phyloP scores from a whole-genome alignment of 2,797 vertebrate genomes.

The Lacerta agilis region DNA sequence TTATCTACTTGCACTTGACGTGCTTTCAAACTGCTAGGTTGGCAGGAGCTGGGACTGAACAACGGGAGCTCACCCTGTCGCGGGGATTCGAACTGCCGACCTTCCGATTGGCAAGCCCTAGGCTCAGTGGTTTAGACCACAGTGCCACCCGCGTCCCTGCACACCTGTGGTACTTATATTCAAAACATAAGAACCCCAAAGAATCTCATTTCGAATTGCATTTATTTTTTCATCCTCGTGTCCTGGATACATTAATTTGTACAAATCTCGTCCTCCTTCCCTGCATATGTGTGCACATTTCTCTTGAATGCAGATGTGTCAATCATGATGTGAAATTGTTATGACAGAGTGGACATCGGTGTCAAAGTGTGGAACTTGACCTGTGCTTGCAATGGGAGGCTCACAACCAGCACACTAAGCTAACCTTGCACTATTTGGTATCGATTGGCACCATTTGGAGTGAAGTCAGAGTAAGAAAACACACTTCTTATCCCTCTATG shows the following conservation, averaged over 20 bases:
- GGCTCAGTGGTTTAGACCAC: too few species aligned
- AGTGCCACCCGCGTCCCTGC: too few species aligned
- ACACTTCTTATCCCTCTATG: conserved; percentile 33
- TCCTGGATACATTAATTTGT: neutral
- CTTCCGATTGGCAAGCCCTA: too few species aligned
- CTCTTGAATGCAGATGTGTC: conserved; percentile 31
- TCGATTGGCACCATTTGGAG: neutral
- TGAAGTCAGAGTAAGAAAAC: conserved; percentile 65
- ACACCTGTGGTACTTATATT: neutral
- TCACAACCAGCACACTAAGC: conserved; percentile 41
- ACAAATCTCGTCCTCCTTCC: conserved; percentile 10
- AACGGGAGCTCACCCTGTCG: too few species aligned
- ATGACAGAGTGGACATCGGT: conserved; percentile 51
- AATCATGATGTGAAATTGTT: conserved; percentile 40
- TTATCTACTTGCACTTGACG: too few species aligned
- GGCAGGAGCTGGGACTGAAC: too few species aligned
- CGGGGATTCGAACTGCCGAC: too few species aligned
- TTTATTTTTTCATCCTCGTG: neutral
- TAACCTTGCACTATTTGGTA: conserved; percentile 45
- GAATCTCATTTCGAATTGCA: neutral
- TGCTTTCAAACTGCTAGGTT: too few species aligned
- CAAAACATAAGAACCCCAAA: neutral
- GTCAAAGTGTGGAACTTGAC: conserved; percentile 62
- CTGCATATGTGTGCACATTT: neutral
- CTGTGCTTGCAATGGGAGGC: conserved; percentile 51